Percentiles rank a stretch among this genome's conserved stretches.
Conservation (phyloP, 2,888 invertebrate species). For the Flexamia atlantica region DNA sequence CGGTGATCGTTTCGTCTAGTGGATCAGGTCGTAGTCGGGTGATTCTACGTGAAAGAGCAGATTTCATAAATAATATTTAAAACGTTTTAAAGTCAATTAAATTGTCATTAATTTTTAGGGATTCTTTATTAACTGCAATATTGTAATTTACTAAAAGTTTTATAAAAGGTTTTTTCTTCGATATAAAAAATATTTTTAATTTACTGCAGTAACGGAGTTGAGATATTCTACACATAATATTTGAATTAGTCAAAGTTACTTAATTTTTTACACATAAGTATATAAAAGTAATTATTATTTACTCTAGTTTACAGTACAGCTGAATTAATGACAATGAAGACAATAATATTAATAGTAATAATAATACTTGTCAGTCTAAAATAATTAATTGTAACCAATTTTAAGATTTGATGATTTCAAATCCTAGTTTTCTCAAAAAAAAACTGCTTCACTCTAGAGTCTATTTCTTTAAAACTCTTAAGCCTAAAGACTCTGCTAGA, state of each 20-base stretch:
- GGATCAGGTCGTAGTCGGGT: too few species aligned
- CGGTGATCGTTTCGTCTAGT: too few species aligned
- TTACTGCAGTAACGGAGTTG: conserved; percentile 45
- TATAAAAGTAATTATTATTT: conserved; percentile 20
- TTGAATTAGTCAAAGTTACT: conserved; percentile 26
- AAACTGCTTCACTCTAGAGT: too few species aligned
- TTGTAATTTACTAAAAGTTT: conserved; percentile 34
- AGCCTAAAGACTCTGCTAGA: too few species aligned
- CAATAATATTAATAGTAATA: conserved; percentile 19
- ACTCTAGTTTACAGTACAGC: conserved; percentile 7
- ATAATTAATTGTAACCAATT: conserved; percentile 22
- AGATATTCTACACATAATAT: conserved; percentile 36
- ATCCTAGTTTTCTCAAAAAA: conserved; percentile 15
- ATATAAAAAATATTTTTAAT: conserved; percentile 36
- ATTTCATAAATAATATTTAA: conserved; percentile 10
- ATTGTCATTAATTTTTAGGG: conserved; percentile 24
- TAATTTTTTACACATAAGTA: conserved; percentile 13
- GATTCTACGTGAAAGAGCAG: conserved; percentile 25
- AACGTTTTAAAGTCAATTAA: neutral
- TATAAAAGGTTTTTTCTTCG: conserved; percentile 32
- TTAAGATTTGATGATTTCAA: conserved; percentile 21
- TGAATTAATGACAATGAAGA: conserved; percentile 23
- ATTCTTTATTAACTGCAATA: conserved; percentile 21
- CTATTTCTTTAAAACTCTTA: too few species aligned
- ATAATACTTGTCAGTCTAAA: conserved; percentile 8